Conservation (phyloP, 2,113 vertebrate genomes). For the Motacilla alba region DNA sequence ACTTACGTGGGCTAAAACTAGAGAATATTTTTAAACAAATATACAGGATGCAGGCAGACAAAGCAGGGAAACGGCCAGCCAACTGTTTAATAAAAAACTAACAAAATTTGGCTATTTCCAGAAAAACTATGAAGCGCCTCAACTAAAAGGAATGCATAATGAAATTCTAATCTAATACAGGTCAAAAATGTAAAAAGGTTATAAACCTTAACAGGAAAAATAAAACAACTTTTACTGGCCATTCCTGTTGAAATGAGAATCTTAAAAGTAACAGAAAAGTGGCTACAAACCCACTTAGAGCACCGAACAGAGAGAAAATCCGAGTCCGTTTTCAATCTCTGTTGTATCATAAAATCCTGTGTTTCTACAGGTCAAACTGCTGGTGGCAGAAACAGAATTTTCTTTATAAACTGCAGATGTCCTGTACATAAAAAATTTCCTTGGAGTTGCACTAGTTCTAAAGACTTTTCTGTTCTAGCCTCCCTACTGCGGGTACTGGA, state of each 20-base stretch:
- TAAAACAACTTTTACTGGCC: slow-evolving; percentile 87
- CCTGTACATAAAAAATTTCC: slow-evolving; percentile 75
- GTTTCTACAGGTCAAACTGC: slow-evolving; percentile 80
- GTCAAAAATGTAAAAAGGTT: slow-evolving; percentile 84
- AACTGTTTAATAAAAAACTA: slow-evolving; percentile 77
- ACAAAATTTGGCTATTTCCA: slow-evolving; percentile 79
- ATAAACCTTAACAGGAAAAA: slow-evolving; percentile 82
- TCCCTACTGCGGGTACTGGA: slow-evolving; percentile 66
- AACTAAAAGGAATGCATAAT: slow-evolving; percentile 96
- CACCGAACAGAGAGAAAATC: slow-evolving; percentile 84
- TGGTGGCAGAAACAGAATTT: slow-evolving; percentile 85
- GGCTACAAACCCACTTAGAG: slow-evolving; percentile 84
- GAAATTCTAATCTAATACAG: slow-evolving; percentile 85
- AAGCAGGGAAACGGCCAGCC: slow-evolving; percentile 82
- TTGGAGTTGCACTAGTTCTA: slow-evolving; percentile 78
- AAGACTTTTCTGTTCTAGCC: slow-evolving; percentile 83
- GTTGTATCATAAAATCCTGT: slow-evolving; percentile 84
- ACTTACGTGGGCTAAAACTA: slow-evolving; percentile 83
- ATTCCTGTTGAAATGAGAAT: slow-evolving; percentile 88
- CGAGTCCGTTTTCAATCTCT: slow-evolving; percentile 81
- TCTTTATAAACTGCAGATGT: slow-evolving; percentile 82
- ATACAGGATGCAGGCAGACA: slow-evolving; percentile 85
- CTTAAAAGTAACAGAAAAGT: slow-evolving; percentile 85
- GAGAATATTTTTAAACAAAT: slow-evolving; percentile 83
- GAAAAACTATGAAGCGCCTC: slow-evolving; percentile 80